Evolutionary conservation across 2,797 vertebrate species (phyloP).

Genomic region (Oreonectes daqikongensis): DNA sequence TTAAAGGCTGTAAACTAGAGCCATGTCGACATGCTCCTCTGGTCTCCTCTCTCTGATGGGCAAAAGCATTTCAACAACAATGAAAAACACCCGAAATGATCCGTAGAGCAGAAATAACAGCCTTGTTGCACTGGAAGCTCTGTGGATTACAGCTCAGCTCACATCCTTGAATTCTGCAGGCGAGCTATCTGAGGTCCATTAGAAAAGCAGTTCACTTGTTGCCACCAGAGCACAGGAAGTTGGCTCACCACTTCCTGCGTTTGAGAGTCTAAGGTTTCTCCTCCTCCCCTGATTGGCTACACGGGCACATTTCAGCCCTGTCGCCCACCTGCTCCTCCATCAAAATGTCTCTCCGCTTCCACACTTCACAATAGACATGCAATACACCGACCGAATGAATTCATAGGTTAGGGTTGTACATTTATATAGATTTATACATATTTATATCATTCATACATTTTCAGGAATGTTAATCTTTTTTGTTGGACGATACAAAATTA

Average conservation of each 20-base stretch:
- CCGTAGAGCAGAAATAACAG: slow-evolving; percentile 53
- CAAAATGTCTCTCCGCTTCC: slow-evolving; percentile 67
- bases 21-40: slow-evolving; percentile 15
- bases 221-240: slow-evolving; percentile 42
- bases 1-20: slow-evolving; percentile 34
- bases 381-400: slow-evolving; percentile 69
- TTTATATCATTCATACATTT: slow-evolving; percentile 78
- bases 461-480: slow-evolving; percentile 87
- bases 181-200: slow-evolving; percentile 45
- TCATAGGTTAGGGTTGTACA: slow-evolving; percentile 79
- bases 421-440: slow-evolving; percentile 83
- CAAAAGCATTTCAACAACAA: slow-evolving; percentile 47
- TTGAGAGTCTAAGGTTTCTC: slow-evolving; percentile 39
- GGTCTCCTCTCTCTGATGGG: slow-evolving; percentile 21
- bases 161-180: slow-evolving; percentile 55
- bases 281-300: slow-evolving; percentile 35
- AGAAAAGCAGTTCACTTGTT: slow-evolving; percentile 46
- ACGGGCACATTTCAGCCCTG: slow-evolving; percentile 25
- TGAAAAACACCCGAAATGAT: slow-evolving; percentile 17
- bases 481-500: slow-evolving; percentile 84
- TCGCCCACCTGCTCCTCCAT: slow-evolving; percentile 21
- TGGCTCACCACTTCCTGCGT: slow-evolving; percentile 37
- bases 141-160: slow-evolving; percentile 62
- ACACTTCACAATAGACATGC: slow-evolving; percentile 75
- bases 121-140: slow-evolving; percentile 60